These are phyloP conservation scores for Sander lucioperca DNA, from an alignment of 2,113 vertebrate species.

Conservation along the genomic window DNA sequence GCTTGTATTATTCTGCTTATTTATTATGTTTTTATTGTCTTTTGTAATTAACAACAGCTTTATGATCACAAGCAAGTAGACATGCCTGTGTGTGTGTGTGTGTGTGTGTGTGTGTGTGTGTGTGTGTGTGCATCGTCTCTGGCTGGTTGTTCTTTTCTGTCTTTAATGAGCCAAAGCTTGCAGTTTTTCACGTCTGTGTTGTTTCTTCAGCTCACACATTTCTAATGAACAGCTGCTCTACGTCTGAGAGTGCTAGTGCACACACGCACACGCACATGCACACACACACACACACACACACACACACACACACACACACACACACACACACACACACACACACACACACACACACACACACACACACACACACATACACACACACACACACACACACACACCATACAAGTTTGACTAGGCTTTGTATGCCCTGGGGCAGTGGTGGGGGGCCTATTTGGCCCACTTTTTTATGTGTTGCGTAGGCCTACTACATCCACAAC, in stretches of 20 bases:
- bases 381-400: no score
- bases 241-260: conserved; percentile 34
- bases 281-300: conserved; percentile 4
- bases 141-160: conserved; percentile 69
- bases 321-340: conserved; percentile 7
- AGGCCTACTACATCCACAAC: background rate
- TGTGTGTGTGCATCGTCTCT: conserved; percentile 13
- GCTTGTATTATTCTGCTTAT: conserved; percentile 48
- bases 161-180: conserved; percentile 64
- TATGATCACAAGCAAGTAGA: conserved; percentile 50
- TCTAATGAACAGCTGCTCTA: conserved; percentile 77
- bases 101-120: conserved; percentile 30
- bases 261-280: conserved; percentile 9
- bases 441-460: background rate
- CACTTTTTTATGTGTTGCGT: background rate
- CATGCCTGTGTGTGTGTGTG: background rate
- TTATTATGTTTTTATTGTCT: conserved; percentile 67
- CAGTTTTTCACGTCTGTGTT: conserved; percentile 62
- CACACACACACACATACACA: background rate
- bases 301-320: background rate
- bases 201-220: conserved; percentile 70
- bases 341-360: conserved; percentile 2
- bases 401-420: background rate
- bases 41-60: conserved; percentile 64
- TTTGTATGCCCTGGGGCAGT: background rate